A percentile compares a stretch with the other conserved stretches of the same genome.
These are phyloP conservation scores for Sycophaga agraensis DNA, from an alignment of 1,140 invertebrate genomes.

Conservation along the genomic window DNA sequence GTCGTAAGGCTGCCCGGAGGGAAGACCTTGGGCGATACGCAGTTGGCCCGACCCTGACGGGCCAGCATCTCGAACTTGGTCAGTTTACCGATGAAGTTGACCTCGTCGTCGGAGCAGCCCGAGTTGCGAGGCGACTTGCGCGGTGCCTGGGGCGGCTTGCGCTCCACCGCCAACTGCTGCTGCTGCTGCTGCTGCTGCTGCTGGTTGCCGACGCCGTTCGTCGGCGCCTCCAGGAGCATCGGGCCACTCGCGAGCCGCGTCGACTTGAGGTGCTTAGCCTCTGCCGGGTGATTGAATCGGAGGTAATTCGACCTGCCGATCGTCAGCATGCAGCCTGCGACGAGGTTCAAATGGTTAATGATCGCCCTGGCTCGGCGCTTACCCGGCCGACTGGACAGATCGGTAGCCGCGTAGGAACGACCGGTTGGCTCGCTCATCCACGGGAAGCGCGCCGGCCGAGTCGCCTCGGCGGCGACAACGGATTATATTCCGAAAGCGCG, in stretches of 20 bases:
- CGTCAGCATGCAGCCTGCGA: conserved; percentile 78
- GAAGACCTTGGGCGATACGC: conserved; percentile 76
- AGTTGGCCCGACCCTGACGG: conserved; percentile 45
- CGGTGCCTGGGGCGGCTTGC: conserved; percentile 59
- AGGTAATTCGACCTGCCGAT: conserved; percentile 85
- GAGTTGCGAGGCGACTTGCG: conserved; percentile 56
- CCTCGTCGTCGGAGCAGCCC: conserved; percentile 58
- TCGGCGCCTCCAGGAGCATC: conserved; percentile 76
- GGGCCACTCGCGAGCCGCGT: conserved; percentile 65
- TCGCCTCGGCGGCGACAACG: too few species aligned
- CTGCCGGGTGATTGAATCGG: conserved; percentile 86
- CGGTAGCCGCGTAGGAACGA: too few species aligned
- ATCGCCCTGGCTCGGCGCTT: too few species aligned
- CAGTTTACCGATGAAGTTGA: conserved; percentile 53
- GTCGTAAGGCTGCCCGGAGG: conserved; percentile 73
- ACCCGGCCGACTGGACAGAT: too few species aligned
- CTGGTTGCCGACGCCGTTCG: conserved; percentile 46
- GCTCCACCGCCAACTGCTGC: conserved; percentile 37
- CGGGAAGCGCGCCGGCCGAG: background rate
- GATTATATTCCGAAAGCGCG: too few species aligned
- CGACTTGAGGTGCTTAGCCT: conserved; percentile 81
- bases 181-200: conserved; percentile 7
- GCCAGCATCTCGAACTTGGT: conserved; percentile 55
- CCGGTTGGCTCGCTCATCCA: background rate
- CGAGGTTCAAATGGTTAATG: background rate